A percentile compares a stretch with the other conserved stretches of the same genome.
These are phyloP conservation scores for Chaenocephalus aceratus DNA, from an alignment of 2,113 vertebrate genomes.

Conservation along the genomic window DNA sequence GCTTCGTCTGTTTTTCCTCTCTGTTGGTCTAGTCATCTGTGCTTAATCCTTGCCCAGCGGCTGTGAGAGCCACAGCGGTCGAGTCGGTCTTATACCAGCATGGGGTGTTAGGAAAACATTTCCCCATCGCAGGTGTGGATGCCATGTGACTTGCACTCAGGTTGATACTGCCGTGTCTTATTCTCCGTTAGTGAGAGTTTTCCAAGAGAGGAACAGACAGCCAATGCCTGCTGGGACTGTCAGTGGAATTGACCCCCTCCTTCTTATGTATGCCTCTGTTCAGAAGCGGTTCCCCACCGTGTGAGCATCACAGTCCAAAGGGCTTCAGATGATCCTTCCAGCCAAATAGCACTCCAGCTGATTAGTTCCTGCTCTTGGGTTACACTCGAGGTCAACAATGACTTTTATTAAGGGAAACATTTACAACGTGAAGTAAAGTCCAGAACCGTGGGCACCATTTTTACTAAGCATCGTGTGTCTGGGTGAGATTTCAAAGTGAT, in stretches of 20 bases:
- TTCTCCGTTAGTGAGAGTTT: background rate
- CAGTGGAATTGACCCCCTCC: slow-evolving; percentile 29
- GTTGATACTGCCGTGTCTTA: too few relatives aligned
- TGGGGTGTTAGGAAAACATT: too few relatives aligned
- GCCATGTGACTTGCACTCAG: too few relatives aligned
- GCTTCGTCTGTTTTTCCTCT: slow-evolving; percentile 30
- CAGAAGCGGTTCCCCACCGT: background rate
- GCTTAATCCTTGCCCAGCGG: slow-evolving; percentile 14
- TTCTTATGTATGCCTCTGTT: background rate
- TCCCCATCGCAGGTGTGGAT: too few relatives aligned
- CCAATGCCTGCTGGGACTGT: slow-evolving; percentile 38
- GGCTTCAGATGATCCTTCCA: too few relatives aligned
- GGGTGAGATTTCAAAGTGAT: background rate
- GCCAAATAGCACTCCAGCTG: background rate
- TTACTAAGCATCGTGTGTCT: background rate
- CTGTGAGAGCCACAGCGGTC: slow-evolving; percentile 7
- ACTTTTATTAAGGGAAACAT: background rate
- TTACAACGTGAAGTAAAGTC: background rate
- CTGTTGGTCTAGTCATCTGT: slow-evolving; percentile 17
- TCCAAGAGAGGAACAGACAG: slow-evolving; percentile 33
- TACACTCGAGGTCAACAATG: background rate
- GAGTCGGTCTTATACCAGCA: background rate
- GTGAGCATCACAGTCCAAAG: background rate
- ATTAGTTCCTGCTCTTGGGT: background rate
- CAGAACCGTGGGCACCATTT: background rate